Percentiles rank a stretch among this genome's conserved stretches.
These are phyloP conservation scores for Scaeva pyrastri DNA, from an alignment of 2,888 invertebrate species.

Conservation along the genomic window DNA sequence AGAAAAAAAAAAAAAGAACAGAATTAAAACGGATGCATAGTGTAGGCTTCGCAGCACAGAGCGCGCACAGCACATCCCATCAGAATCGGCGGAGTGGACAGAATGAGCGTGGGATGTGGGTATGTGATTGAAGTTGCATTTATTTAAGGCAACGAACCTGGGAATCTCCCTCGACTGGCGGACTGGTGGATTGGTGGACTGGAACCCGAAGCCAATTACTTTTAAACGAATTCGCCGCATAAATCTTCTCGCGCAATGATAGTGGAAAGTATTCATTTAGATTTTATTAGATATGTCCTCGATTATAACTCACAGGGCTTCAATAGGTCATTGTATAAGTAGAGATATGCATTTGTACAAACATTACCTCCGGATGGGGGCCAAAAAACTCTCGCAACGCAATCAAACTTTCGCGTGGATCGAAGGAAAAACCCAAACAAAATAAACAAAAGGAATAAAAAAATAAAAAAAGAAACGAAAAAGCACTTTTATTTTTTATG, in stretches of 20 bases:
- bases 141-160: not conserved
- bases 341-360: constrained; percentile 3
- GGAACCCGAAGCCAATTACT: constrained; percentile 49
- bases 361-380: not conserved
- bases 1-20: not conserved
- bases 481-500: constrained; percentile 68
- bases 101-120: constrained; percentile 49
- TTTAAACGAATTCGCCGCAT: constrained; percentile 45
- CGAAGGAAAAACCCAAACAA: constrained; percentile 9
- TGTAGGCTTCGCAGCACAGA: constrained; percentile 33
- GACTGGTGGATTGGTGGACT: too few relatives aligned
- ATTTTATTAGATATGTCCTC: constrained; percentile 58
- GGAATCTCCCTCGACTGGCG: not conserved
- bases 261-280: constrained; percentile 49
- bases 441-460: constrained; percentile 8
- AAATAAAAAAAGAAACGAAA: constrained; percentile 21
- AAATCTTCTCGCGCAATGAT: constrained; percentile 48
- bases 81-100: not conserved
- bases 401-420: constrained; percentile 26
- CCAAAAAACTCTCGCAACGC: constrained; percentile 24
- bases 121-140: constrained; percentile 47
- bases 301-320: constrained; percentile 53
- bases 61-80: not conserved
- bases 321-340: constrained; percentile 67
- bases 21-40: constrained; percentile 27